Evolutionary conservation across 2,113 vertebrate genomes (phyloP), one percentile per base, ranked within the genome.

Genomic region (Gopherus evgoodei): DNA sequence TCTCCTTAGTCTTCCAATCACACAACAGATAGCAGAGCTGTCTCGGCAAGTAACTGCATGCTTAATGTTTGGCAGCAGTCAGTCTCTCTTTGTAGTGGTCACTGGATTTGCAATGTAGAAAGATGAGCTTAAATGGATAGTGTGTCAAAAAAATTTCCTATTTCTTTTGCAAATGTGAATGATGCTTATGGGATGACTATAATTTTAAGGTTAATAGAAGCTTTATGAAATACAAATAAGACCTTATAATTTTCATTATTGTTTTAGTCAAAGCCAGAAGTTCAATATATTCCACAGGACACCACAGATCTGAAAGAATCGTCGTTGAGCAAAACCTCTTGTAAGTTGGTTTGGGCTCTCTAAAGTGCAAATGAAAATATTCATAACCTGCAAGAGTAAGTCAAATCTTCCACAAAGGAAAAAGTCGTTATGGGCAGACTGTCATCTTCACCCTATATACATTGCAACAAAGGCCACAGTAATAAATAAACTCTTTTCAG

Each of bases 241-340:
- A 90, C 92, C 69, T 96, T 62, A 80, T 95, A 86, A 22, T 84
- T 94, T 93, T 95, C 47, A 69, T 95, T 97, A 97, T 97, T 92
- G 78, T 97, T 98, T 97, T 96, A 99, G 99, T 98, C 99, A 89
- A 99, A 99, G 93, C 99, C 99, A 96, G 98, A 99, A 98, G 97
- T 99, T 88, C 98, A 98, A 96, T 98, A 99, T 95, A 98, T 99
- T 94, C 97, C 99, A 94, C 98, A 98, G 86, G 98, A 98, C 87
- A 96, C 97, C 69, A 95, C 97, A 90, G 98, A 98, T 31, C 83
- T 96, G 25, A 98, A 98, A 96, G 98, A 98, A 98, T 91, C 97
- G 69, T 94, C 98, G 0, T 96, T 97, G 95, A 98, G 97, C 95
- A 98, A 98, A 96, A 97, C 97, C 91, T 98, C 98, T 93, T 98